Evolutionary conservation across 2,888 invertebrate species (phyloP).

Genomic region (Archips xylosteana): DNA sequence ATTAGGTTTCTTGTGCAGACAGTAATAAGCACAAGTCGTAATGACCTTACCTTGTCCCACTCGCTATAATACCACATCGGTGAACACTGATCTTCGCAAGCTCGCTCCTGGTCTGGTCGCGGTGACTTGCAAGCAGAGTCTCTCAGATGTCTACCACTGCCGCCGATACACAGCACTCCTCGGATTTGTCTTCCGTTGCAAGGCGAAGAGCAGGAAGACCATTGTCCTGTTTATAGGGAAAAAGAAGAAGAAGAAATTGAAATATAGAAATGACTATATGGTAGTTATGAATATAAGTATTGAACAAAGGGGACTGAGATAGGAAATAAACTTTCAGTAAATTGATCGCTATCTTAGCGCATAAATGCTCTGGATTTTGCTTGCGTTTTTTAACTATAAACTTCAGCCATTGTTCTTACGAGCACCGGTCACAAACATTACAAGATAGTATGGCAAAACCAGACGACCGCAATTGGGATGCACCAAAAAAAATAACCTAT

Average conservation of each 20-base stretch:
- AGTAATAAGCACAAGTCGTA: background rate
- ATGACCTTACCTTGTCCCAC: conserved; percentile 88
- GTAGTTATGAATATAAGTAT: too few relatives aligned
- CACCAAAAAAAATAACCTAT: too few relatives aligned
- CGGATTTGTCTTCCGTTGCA: conserved; percentile 87
- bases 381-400: too few relatives aligned
- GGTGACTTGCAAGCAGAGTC: conserved; percentile 86
- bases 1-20: too few relatives aligned
- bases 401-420: too few relatives aligned
- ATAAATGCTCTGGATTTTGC: too few relatives aligned
- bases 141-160: conserved; percentile 84
- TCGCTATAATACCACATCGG: conserved; percentile 91
- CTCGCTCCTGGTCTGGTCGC: conserved; percentile 88
- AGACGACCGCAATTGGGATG: too few relatives aligned
- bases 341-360: too few relatives aligned
- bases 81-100: conserved; percentile 87
- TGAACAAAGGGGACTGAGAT: too few relatives aligned
- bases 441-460: too few relatives aligned
- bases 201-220: conserved; percentile 82
- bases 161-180: conserved; percentile 88
- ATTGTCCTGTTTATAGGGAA: conserved; percentile 64
- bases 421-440: too few relatives aligned
- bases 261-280: background rate
- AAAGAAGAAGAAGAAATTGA: background rate
- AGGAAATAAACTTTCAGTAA: too few relatives aligned